These are phyloP conservation scores for Ophion ventricosus DNA, from an alignment of 2,888 invertebrate genomes.

Conservation along the genomic window DNA sequence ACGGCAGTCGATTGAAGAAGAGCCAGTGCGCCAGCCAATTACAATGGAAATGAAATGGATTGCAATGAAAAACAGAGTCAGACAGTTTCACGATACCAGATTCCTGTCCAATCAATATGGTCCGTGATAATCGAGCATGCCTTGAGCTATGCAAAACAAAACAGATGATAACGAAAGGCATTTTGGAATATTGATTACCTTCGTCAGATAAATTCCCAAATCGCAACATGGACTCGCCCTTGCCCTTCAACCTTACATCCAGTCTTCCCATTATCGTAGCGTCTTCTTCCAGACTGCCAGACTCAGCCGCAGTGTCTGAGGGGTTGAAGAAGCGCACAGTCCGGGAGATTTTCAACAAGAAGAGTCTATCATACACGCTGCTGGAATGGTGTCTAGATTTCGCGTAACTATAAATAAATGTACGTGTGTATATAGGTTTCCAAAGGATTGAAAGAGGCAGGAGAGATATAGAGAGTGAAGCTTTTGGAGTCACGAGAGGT, in stretches of 20 bases:
- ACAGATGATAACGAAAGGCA: no score
- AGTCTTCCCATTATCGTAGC: not conserved
- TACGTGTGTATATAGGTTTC: conserved; percentile 44
- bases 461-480: conserved; percentile 38
- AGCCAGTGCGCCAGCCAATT: no score
- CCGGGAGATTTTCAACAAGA: conserved; percentile 47
- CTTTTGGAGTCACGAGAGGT: conserved; percentile 65
- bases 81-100: no score
- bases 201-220: no score
- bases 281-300: not conserved
- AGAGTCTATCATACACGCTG: conserved; percentile 29
- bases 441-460: conserved; percentile 37
- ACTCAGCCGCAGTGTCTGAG: not conserved
- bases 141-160: no score
- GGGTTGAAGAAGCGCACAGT: conserved; percentile 2
- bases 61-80: no score
- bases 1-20: no score
- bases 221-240: no score
- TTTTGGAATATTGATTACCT: no score
- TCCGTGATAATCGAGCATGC: no score
- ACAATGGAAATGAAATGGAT: no score
- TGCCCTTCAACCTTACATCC: not conserved
- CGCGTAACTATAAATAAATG: conserved; percentile 51
- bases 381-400: conserved; percentile 41
- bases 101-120: no score